A percentile compares a stretch with the other conserved stretches of the same genome.
Evolutionary conservation across 1,140 invertebrate genomes (phyloP).

Genomic region (Ceratina calcarata): DNA sequence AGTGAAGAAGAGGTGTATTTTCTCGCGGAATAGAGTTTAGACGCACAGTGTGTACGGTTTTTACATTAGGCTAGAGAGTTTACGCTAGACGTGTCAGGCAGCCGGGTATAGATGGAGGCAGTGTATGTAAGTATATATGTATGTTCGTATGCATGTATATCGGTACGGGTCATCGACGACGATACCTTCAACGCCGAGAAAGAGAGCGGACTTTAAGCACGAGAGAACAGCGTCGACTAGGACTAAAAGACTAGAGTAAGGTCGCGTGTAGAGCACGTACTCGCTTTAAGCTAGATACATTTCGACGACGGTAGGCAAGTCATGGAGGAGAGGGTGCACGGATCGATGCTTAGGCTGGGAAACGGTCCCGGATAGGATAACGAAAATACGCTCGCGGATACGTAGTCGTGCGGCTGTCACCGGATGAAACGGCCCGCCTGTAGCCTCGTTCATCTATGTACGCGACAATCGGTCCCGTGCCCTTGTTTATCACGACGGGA

Average conservation of each 20-base stretch:
- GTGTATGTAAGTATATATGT: not conserved
- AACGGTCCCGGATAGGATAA: constrained; percentile 53
- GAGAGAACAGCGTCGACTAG: constrained; percentile 36
- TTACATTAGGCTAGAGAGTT: constrained; percentile 14
- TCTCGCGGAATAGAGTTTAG: no score
- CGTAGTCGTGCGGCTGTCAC: not conserved
- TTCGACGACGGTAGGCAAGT: constrained; percentile 47
- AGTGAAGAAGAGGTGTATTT: no score
- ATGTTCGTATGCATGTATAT: not conserved
- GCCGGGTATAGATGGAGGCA: constrained; percentile 40
- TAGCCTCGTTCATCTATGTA: constrained; percentile 18
- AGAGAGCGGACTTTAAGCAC: not conserved
- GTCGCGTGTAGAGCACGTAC: constrained; percentile 47
- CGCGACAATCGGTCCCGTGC: constrained; percentile 11
- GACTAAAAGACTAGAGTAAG: constrained; percentile 1
- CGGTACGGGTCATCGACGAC: constrained; percentile 18
- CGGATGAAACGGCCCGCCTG: not conserved
- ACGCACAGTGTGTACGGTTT: not conserved
- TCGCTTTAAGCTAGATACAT: constrained; percentile 41
- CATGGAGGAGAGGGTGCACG: constrained; percentile 64
- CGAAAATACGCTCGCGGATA: constrained; percentile 19
- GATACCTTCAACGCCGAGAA: constrained; percentile 3
- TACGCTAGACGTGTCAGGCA: constrained; percentile 15
- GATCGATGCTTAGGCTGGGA: constrained; percentile 68
- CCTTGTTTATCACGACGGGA: constrained; percentile 48